Base-by-base conservation (phyloP, 2,113 vertebrate genomes). In the Nycticryphes semicollaris region DNA sequence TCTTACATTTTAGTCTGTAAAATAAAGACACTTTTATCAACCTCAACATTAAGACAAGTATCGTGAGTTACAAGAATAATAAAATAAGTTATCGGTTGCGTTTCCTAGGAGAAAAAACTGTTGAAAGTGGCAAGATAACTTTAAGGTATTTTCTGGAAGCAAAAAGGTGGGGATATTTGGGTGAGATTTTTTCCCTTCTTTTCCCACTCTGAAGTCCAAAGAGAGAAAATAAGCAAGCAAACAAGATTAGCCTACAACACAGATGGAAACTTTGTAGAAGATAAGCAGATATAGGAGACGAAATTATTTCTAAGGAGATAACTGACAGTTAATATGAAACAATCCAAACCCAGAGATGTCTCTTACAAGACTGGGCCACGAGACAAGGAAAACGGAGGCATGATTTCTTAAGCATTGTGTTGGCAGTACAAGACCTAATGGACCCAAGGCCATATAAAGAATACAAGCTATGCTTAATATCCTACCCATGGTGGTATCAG, bases 21-120 rank as follows among this genome's bases (percentile, higher is more conserved):
- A 93, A 85, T 87, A 94, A 95, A 95, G 59, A 80, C 69, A 87
- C 39, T 82, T 87, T 82, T 70, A 64, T 82, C 78, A 90, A 68
- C n/a, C 28, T 87, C 86, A 76, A 72, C 70, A 72, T 85, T 72
- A 90, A 86, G 78, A 85, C 67, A 90, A 89, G 18, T 23, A 67
- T 57, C 3, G 43, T 84, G 68, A 96, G 72, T 77, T 70, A 86
- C 0, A 0, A 81, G 24, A 90, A 76, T 33, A 92, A 90, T n/a
- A 68, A 94, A 92, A 50, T 53, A 39, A 35, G 41, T 67, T 19
- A 47, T 10, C 12, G 81, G 37, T 12, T 7, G 0, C 25, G 33
- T 84, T 79, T 91, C 64, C 33, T 60, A 9, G 1, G 43, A 80
- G 30, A 39, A 47, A 47, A 47, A 47, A 21, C 9, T 5, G 12